Percentiles rank a stretch among this genome's conserved stretches.
These are phyloP conservation scores for Psilanteris sp. DNA, from an alignment of 1,140 invertebrate species.

Conservation along the genomic window DNA sequence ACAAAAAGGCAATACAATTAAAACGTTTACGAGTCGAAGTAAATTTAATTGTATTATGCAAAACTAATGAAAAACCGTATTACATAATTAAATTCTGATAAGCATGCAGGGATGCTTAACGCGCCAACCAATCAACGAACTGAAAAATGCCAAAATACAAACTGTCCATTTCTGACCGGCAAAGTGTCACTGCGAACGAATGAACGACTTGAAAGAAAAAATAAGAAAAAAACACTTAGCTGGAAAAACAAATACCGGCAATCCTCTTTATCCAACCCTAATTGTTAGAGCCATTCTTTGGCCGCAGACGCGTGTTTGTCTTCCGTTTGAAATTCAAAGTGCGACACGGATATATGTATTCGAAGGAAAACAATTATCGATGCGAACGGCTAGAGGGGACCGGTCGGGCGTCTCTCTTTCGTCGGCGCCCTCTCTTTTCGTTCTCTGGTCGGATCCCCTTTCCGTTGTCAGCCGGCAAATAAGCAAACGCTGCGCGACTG, in stretches of 20 bases:
- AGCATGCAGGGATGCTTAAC: no score
- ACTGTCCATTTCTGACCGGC: no score
- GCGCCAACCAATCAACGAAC: no score
- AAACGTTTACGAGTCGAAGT: no score
- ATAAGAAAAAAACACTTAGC: constrained; percentile 19
- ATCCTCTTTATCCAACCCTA: constrained; percentile 41
- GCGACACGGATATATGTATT: constrained; percentile 38
- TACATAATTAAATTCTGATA: no score
- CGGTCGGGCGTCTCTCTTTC: constrained; percentile 10
- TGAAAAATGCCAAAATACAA: no score
- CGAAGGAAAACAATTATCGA: constrained; percentile 53
- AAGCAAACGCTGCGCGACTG: constrained; percentile 52
- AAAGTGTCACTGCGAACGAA: no score
- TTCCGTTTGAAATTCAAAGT: constrained; percentile 41
- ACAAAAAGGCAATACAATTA: no score
- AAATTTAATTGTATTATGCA: no score
- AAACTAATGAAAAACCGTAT: no score
- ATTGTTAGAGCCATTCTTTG: constrained; percentile 28
- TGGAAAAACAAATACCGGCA: constrained; percentile 27
- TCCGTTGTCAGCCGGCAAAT: constrained; percentile 54
- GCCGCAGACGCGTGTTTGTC: constrained; percentile 35
- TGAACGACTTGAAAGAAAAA: no score
- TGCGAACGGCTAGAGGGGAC: constrained; percentile 6
- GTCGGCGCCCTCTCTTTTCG: constrained; percentile 7
- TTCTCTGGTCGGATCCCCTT: constrained; percentile 17